Percentiles rank a stretch among this genome's conserved stretches.
Conservation (phyloP, 2,888 invertebrate species). For the Punctoribates punctum region DNA sequence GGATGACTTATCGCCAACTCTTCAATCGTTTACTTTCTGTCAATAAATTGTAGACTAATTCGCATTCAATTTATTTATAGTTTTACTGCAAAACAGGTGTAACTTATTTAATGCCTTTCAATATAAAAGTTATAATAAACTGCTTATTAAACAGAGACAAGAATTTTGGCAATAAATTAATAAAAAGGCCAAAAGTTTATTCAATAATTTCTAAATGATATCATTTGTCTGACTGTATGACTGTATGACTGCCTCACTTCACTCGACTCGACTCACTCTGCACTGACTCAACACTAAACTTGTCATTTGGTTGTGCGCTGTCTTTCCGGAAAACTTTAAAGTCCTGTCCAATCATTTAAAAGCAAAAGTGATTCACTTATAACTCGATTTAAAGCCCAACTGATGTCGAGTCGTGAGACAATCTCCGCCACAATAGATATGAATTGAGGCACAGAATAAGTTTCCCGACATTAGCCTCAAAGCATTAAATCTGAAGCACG, state of each 20-base stretch:
- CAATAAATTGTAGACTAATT: neutral
- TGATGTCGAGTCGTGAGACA: no score
- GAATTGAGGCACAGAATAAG: no score
- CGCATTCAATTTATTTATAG: neutral
- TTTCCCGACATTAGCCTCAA: no score
- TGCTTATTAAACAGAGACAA: neutral
- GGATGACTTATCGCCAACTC: neutral
- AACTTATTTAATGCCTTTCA: neutral
- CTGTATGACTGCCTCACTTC: no score
- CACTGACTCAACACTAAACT: neutral
- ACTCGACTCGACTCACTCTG: neutral
- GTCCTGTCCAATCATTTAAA: neutral
- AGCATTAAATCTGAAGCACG: no score
- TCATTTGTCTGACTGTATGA: neutral
- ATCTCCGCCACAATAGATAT: no score
- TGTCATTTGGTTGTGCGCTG: neutral
- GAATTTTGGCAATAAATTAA: neutral
- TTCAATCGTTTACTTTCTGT: neutral
- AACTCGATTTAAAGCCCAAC: no score
- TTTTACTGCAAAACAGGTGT: slow-evolving; percentile 4
- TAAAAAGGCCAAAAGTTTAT: neutral
- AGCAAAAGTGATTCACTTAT: neutral
- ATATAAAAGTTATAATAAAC: neutral
- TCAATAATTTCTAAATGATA: neutral
- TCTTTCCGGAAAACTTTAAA: neutral